Evolutionary conservation across 2,888 invertebrate genomes (phyloP), one percentile per base, ranked within the genome.

Genomic region (Mylabris sibirica): DNA sequence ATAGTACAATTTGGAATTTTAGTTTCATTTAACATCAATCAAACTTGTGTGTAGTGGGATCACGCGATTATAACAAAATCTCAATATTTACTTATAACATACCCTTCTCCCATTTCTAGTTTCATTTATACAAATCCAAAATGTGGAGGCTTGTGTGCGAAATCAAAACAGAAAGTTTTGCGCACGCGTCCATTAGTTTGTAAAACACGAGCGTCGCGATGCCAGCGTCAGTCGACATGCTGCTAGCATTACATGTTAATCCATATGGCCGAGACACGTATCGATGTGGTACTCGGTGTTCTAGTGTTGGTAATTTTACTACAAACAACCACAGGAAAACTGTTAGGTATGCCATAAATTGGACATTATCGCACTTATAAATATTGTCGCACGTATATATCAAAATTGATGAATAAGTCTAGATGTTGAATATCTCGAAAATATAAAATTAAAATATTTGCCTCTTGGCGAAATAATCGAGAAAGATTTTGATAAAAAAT

Each of bases 141-240:
- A 30, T 30, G 30, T 70, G 67, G 68, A 64, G 57, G n/a, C 67
- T 67, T 34, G 63, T 44, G 68, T 68, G 72, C 74, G 72, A 77
- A 76, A 76, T 75, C 74, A 75, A 75, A 76, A 73, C 66, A 67
- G 34, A 64, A 64, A 61, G 64, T 69, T 72, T 70, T 62, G 69
- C 68, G 72, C 74, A 66, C 64, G 75, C 76, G 75, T 72, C 66
- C 63, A 61, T 61, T 34, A 63, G 64, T 22, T 35, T 61, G 53
- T 63, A 63, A 57, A 62, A 64, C 53, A 61, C 67, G 70, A 72
- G 71, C 76, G 73, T 71, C 73, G 67, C 69, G 75, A 73, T 71
- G 71, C 72, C 67, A 70, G 73, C 77, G 74, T 78, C 78, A 80
- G 80, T 80, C 79, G 80, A 79, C 78, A 80, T 80, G 80, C 77